phyloP scores from a whole-genome alignment of 1,140 invertebrate genomes.

The Colletes latitarsis region DNA sequence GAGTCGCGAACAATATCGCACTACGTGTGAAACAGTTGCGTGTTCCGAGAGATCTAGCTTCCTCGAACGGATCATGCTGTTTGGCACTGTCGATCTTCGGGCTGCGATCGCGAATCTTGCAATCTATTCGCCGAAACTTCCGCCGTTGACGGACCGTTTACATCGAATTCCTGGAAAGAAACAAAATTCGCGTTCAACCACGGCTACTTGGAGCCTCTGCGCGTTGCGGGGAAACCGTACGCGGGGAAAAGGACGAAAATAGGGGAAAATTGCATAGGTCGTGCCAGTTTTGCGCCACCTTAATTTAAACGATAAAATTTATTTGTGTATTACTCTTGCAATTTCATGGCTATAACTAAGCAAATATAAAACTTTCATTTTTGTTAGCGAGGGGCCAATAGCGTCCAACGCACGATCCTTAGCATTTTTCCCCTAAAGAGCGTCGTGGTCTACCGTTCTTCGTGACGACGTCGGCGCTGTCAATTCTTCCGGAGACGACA shows the following conservation, averaged over 20 bases:
- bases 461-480: not conserved
- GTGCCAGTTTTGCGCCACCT: not conserved
- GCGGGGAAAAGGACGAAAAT: not conserved
- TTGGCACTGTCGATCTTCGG: not conserved
- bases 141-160: not conserved
- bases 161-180: conserved; percentile 9
- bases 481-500: conserved; percentile 15
- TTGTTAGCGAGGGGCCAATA: no score
- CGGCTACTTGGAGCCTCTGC: not conserved
- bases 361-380: no score
- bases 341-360: no score
- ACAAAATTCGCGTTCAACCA: not conserved
- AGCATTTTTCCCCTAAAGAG: not conserved
- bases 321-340: no score
- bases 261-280: not conserved
- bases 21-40: not conserved
- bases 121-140: not conserved
- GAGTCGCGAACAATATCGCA: not conserved
- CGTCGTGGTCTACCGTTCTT: conserved; percentile 48
- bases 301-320: no score
- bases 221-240: no score
- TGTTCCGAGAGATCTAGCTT: not conserved
- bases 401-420: not conserved
- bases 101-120: no score
- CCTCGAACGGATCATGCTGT: no score